Percentiles rank a stretch among this genome's conserved stretches.
Evolutionary conservation across 1,140 invertebrate genomes (phyloP).

Genomic region (Trichogramma pretiosum): DNA sequence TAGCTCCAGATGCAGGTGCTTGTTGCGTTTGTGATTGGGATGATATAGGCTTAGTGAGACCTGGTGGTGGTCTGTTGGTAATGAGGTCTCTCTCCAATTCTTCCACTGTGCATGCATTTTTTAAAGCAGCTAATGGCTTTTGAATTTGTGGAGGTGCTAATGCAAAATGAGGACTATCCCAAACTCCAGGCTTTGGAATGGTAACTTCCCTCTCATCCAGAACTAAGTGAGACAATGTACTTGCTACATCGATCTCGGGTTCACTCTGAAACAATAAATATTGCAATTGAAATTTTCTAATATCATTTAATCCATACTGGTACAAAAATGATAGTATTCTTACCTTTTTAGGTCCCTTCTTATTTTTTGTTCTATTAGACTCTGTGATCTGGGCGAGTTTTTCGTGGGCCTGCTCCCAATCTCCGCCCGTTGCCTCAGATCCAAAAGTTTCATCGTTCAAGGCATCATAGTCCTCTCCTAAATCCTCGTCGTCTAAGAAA

Average conservation of each 20-base stretch:
- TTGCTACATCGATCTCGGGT: slow-evolving; percentile 34
- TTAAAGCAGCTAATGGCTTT: slow-evolving; percentile 26
- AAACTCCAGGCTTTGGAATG: slow-evolving; percentile 44
- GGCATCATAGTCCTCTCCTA: slow-evolving; percentile 78
- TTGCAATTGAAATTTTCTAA: neutral
- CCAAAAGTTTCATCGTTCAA: slow-evolving; percentile 88
- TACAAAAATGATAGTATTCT: neutral
- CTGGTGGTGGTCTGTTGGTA: slow-evolving; percentile 39
- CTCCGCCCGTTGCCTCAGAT: slow-evolving; percentile 54
- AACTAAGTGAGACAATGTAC: slow-evolving; percentile 50
- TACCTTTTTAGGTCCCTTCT: slow-evolving; percentile 28
- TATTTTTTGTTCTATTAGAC: slow-evolving; percentile 39
- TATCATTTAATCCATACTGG: neutral
- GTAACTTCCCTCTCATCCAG: slow-evolving; percentile 50
- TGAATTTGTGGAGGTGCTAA: slow-evolving; percentile 25
- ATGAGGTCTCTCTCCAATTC: slow-evolving; percentile 47
- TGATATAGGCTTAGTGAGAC: slow-evolving; percentile 30
- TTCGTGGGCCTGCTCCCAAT: slow-evolving; percentile 67
- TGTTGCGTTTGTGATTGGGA: slow-evolving; percentile 35
- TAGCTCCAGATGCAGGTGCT: slow-evolving; percentile 20
- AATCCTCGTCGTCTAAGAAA: slow-evolving; percentile 52
- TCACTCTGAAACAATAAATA: slow-evolving; percentile 31
- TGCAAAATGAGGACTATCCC: slow-evolving; percentile 40
- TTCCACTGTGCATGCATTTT: slow-evolving; percentile 50
- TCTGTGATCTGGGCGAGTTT: slow-evolving; percentile 55